Evolutionary conservation across 2,888 invertebrate species (phyloP).

Genomic region (Himalopsyche japonica): DNA sequence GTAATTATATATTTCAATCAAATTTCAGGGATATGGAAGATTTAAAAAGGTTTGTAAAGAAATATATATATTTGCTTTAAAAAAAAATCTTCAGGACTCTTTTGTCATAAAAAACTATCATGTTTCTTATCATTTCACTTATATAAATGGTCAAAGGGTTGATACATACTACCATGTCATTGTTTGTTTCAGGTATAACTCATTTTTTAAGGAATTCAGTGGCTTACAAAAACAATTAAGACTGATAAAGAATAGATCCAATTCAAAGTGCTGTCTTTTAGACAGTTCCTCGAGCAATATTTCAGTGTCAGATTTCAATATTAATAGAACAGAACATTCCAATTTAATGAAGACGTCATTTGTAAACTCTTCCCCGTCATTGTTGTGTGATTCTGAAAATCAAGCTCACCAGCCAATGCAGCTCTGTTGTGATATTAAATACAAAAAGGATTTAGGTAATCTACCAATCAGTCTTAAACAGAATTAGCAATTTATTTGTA

Average conservation of each 20-base stretch:
- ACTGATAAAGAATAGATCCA: slow-evolving; percentile 54
- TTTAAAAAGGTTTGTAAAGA: slow-evolving; percentile 53
- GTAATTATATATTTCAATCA: slow-evolving; percentile 34
- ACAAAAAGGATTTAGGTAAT: neutral
- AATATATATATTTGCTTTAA: neutral
- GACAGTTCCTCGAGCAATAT: slow-evolving; percentile 47
- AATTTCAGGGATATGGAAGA: slow-evolving; percentile 58
- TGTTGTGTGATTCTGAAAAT: slow-evolving; percentile 10
- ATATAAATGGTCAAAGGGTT: too few relatives aligned
- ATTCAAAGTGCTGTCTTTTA: slow-evolving; percentile 55
- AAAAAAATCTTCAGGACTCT: too few relatives aligned
- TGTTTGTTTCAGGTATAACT: slow-evolving; percentile 56
- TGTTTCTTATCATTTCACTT: too few relatives aligned
- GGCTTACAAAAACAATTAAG: slow-evolving; percentile 57
- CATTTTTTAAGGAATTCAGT: slow-evolving; percentile 61
- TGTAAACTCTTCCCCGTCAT: slow-evolving; percentile 26
- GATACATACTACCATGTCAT: too few relatives aligned
- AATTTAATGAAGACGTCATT: neutral
- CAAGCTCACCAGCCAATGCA: neutral
- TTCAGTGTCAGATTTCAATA: slow-evolving; percentile 24
- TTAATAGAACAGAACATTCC: slow-evolving; percentile 29
- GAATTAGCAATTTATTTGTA: too few relatives aligned
- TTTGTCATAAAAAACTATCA: too few relatives aligned
- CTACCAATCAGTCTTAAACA: neutral
- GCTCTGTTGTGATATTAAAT: neutral